These are phyloP conservation scores for Pteromalus puparum DNA, from an alignment of 1,140 invertebrate genomes.

Conservation along the genomic window DNA sequence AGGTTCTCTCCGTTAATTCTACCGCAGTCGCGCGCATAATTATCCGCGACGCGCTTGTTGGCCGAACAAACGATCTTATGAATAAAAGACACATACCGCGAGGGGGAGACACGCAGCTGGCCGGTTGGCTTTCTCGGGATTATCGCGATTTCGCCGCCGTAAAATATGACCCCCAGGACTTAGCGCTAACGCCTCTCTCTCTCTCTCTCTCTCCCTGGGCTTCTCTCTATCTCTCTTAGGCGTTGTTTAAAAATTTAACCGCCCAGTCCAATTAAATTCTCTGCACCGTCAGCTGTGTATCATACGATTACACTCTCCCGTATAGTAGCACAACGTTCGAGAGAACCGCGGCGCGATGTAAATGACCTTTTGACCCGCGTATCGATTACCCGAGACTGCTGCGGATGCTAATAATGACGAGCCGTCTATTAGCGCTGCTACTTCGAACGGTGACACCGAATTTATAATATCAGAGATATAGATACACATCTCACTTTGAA, in stretches of 20 bases:
- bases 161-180: slow-evolving; percentile 34
- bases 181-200: background rate
- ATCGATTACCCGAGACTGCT: background rate
- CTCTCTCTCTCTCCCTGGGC: background rate
- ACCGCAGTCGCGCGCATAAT: slow-evolving; percentile 53
- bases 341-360: background rate
- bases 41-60: slow-evolving; percentile 52
- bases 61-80: slow-evolving; percentile 61
- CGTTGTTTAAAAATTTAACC: slow-evolving; percentile 34
- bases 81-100: slow-evolving; percentile 54
- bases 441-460: too few relatives aligned
- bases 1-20: slow-evolving; percentile 58
- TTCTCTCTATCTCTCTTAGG: too few relatives aligned
- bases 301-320: too few relatives aligned
- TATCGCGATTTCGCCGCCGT: slow-evolving; percentile 37
- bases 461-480: background rate
- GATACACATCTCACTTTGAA: background rate
- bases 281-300: too few relatives aligned
- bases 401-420: background rate
- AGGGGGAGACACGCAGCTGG: background rate
- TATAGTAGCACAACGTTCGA: too few relatives aligned
- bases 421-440: background rate
- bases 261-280: too few relatives aligned
- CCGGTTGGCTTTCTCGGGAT: slow-evolving; percentile 29
- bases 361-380: background rate